Evolutionary conservation across 2,888 invertebrate genomes (phyloP), one percentile per base, ranked within the genome.

Genomic region (Artemia sp.): DNA sequence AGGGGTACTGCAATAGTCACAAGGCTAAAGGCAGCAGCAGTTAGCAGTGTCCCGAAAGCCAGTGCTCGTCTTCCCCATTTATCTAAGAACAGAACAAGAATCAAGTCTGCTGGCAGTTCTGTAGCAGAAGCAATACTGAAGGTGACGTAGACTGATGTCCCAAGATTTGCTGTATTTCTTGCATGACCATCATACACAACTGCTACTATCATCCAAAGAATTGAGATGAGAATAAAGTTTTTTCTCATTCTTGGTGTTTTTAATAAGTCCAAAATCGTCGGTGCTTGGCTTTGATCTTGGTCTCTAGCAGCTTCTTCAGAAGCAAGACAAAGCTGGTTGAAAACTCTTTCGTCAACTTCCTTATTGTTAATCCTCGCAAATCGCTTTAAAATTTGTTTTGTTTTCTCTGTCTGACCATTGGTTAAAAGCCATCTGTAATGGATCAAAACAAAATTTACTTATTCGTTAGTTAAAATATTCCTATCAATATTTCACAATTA

Each of bases 191-290:
- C 90, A 77, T 91, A 90, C 1, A 90, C 89, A 75, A 92, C 76
- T 0, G 90, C 89, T 70, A 91, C 88, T n/a, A 87, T 85, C 88
- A 90, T 89, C 91, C 92, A 92, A 74, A 92, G 88, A 4, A 90
- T 74, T 73, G 89, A 89, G 38, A 92, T 82, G 0, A 92, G 81
- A 68, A 91, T 79, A 0, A 90, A 88, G 72, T 88, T 88, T 72
- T 84, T 84, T 8, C 91, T 80, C 12, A 92, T 78, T 0, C 89
- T 82, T 0, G 90, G 89, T 0, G 88, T 89, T 74, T 80, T 85
- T 78, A 92, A 90, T 0, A 92, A 82, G 77, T 91, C 90, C 70
- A 90, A 74, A 0, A 90, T 87, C 0, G 90, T 90, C 77, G 89
- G 90, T 0, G 82, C 83, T 70, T 83, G 84, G 73, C 84, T 85